Percentiles rank a stretch among this genome's conserved stretches.
Conservation (phyloP, 2,113 vertebrate species). For the Setophaga kirtlandii region DNA sequence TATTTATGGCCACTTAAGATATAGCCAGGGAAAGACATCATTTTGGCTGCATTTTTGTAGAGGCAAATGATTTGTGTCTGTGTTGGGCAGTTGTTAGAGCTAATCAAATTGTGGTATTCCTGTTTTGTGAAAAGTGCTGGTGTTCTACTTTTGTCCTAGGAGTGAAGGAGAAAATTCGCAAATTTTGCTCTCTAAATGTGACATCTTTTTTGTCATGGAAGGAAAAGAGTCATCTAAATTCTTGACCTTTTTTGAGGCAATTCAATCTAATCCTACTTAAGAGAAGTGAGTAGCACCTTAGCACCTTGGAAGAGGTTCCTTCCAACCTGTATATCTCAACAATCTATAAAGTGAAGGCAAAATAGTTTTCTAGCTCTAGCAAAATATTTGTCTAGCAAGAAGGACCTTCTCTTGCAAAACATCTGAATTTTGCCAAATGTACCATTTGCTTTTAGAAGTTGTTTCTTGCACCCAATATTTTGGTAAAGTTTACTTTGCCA, state of each 20-base stretch:
- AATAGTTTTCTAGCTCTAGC: not conserved
- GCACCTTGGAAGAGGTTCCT: not conserved
- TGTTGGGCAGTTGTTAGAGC: not conserved
- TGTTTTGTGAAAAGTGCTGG: not conserved
- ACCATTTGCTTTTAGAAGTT: not conserved
- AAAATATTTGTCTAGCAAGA: not conserved
- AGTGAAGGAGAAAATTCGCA: not conserved
- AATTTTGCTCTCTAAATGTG: not conserved
- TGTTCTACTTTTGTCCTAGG: not conserved
- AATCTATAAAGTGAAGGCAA: not conserved
- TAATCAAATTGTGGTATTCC: not conserved
- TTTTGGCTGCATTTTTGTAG: not conserved
- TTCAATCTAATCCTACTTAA: not conserved
- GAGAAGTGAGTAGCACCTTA: not conserved
- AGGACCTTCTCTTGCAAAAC: not conserved
- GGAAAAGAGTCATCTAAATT: not conserved
- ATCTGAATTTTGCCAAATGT: not conserved
- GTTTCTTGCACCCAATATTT: not conserved
- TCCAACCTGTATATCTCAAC: not conserved
- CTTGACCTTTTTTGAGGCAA: not conserved
- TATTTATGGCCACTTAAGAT: not conserved
- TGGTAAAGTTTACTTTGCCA: not conserved
- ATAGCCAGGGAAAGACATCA: not conserved
- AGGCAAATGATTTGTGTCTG: not conserved
- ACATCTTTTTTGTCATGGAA: not conserved